Conservation (phyloP, 2,888 invertebrate genomes). For the Sabellastarte sp. region DNA sequence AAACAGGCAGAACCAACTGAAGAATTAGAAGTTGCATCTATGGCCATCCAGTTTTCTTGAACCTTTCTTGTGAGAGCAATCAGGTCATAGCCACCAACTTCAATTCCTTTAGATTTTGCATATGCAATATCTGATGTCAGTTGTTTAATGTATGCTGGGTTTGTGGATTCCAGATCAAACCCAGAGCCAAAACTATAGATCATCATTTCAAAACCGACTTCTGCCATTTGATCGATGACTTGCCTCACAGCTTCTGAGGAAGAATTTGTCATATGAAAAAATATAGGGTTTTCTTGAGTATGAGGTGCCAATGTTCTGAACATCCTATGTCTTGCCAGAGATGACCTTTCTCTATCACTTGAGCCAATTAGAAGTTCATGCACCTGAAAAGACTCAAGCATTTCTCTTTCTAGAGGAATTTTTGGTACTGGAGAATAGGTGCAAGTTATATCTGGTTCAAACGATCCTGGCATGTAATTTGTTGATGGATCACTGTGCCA, state of each 20-base stretch:
- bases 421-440: constrained; percentile 14
- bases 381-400: constrained; percentile 24
- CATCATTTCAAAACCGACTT: constrained; percentile 34
- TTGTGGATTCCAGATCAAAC: constrained; percentile 26
- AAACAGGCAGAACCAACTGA: constrained; percentile 25
- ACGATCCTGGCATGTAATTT: constrained; percentile 26
- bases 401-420: constrained; percentile 1
- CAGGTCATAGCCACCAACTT: constrained; percentile 33
- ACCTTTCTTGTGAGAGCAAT: constrained; percentile 22
- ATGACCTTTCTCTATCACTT: constrained; percentile 23
- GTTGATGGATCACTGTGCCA: constrained; percentile 23
- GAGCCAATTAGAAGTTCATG: constrained; percentile 25
- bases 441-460: constrained; percentile 24
- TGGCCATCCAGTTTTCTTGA: constrained; percentile 19
- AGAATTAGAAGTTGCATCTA: constrained; percentile 7
- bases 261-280: constrained; percentile 27
- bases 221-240: constrained; percentile 29
- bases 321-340: constrained; percentile 17
- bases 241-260: constrained; percentile 8
- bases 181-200: constrained; percentile 33
- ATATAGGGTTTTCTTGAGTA: constrained; percentile 32
- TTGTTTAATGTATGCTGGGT: constrained; percentile 21
- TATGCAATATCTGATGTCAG: constrained; percentile 20
- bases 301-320: constrained; percentile 30
- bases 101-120: constrained; percentile 28